These are phyloP conservation scores for Thalassarche chlororhynchos DNA, from an alignment of 2,113 vertebrate genomes.

Conservation along the genomic window DNA sequence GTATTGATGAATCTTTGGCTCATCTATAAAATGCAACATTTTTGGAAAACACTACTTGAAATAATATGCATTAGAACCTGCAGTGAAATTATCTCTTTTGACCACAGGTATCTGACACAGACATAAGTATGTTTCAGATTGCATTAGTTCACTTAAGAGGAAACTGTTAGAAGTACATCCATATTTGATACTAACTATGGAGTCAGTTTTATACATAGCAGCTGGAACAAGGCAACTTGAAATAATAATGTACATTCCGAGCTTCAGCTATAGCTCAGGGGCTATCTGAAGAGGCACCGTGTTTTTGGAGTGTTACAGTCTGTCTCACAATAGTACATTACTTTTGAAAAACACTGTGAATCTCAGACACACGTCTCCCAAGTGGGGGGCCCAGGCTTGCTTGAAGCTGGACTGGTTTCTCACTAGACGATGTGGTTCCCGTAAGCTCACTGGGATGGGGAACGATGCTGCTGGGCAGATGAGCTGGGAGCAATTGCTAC, in stretches of 20 bases:
- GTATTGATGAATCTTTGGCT: not conserved
- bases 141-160: conserved; percentile 32
- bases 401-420: not conserved
- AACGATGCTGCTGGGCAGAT: not conserved
- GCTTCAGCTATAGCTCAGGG: not conserved
- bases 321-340: not conserved
- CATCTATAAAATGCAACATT: not conserved
- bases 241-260: not conserved
- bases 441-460: not conserved
- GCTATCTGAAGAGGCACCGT: not conserved
- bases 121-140: not conserved
- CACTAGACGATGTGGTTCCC: not conserved
- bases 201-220: conserved; percentile 17
- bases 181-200: conserved; percentile 37
- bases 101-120: not conserved
- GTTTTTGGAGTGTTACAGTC: not conserved
- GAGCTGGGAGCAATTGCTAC: not conserved
- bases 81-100: not conserved
- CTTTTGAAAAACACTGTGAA: not conserved
- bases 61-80: not conserved
- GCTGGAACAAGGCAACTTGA: conserved; percentile 17
- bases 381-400: not conserved
- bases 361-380: not conserved
- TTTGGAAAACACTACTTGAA: not conserved
- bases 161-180: conserved; percentile 26